Conservation (phyloP, 2,888 invertebrate species). For the Platerodrilus igneus region DNA sequence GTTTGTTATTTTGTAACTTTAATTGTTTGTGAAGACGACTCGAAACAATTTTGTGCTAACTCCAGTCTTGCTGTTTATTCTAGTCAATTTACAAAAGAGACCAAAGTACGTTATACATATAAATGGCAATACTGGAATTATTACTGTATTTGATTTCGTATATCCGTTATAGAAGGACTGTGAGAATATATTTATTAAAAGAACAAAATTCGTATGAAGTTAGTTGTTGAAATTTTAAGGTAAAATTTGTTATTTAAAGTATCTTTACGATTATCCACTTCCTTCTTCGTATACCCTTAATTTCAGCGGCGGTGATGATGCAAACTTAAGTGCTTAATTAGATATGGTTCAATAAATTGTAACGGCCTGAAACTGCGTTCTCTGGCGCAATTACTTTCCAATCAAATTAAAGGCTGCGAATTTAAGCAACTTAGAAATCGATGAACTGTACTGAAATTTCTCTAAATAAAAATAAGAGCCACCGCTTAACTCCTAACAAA, state of each 20-base stretch:
- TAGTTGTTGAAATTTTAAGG: conserved; percentile 11
- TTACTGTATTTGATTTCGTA: conserved; percentile 19
- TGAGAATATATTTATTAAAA: conserved; percentile 13
- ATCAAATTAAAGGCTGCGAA: conserved; percentile 38
- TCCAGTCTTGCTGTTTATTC: too few species aligned
- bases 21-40: too few species aligned
- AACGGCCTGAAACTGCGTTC: conserved; percentile 36
- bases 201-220: conserved; percentile 10
- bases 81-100: conserved; percentile 19
- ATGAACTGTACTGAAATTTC: conserved; percentile 17
- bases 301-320: conserved; percentile 31
- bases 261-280: conserved; percentile 23
- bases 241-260: conserved; percentile 10
- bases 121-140: conserved; percentile 16
- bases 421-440: conserved; percentile 33
- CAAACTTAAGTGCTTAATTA: conserved; percentile 38
- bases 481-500: conserved; percentile 14
- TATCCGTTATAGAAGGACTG: conserved; percentile 11
- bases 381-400: conserved; percentile 38
- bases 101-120: conserved; percentile 19
- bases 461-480: conserved; percentile 18
- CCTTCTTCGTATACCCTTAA: conserved; percentile 28
- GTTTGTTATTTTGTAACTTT: too few species aligned
- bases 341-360: conserved; percentile 39
- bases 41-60: too few species aligned